These are phyloP conservation scores for Drosophila nigrodunni DNA, from an alignment of 1,140 invertebrate species.

Conservation along the genomic window DNA sequence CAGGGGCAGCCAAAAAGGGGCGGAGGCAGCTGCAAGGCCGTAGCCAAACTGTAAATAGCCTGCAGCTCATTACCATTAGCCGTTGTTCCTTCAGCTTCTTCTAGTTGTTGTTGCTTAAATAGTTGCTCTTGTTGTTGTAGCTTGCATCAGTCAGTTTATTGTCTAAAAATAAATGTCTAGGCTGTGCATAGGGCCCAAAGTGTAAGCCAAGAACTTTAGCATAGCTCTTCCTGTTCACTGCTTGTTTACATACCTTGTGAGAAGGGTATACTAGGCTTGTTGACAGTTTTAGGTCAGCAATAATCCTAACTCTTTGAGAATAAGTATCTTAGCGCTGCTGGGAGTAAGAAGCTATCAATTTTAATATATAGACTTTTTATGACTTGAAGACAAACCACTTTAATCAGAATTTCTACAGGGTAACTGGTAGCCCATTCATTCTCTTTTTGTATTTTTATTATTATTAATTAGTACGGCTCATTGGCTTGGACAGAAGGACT, in stretches of 20 bases:
- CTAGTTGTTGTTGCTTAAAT: background rate
- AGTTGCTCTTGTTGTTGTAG: conserved; percentile 21
- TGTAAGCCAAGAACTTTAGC: conserved; percentile 8
- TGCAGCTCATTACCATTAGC: conserved; percentile 80
- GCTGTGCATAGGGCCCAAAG: conserved; percentile 29
- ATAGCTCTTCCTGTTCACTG: conserved; percentile 54
- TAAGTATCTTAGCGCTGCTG: too few relatives aligned
- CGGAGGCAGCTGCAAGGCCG: conserved; percentile 63
- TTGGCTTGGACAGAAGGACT: conserved; percentile 34
- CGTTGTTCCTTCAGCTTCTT: conserved; percentile 16
- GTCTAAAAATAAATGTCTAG: conserved; percentile 73
- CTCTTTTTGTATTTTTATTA: conserved; percentile 59
- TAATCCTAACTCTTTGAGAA: too few relatives aligned
- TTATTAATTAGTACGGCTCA: conserved; percentile 76
- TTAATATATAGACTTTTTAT: too few relatives aligned
- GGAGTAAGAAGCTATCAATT: too few relatives aligned
- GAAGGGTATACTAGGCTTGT: too few relatives aligned
- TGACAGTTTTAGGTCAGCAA: too few relatives aligned
- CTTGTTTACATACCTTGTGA: conserved; percentile 16
- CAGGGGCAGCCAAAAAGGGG: conserved; percentile 16
- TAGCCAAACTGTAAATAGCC: conserved; percentile 75
- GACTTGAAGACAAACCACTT: too few relatives aligned
- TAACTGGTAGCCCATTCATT: background rate
- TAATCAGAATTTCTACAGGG: too few relatives aligned
- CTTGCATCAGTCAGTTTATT: conserved; percentile 68